phyloP scores from a whole-genome alignment of 2,113 vertebrate genomes.

The Brachypodius melanocephalos region DNA sequence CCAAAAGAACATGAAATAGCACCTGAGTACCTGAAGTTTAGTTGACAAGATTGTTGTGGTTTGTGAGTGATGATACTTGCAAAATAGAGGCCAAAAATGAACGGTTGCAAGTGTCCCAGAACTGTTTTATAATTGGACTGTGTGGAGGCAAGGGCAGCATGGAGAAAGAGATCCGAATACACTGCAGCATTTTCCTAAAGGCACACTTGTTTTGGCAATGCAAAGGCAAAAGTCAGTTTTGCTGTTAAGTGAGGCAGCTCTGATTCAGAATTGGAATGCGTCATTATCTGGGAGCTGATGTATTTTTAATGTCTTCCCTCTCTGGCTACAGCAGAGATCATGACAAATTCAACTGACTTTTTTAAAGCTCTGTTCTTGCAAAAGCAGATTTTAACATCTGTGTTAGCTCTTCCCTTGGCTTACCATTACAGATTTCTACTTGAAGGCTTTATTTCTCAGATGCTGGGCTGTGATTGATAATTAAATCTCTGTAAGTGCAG shows the following conservation, averaged over 20 bases:
- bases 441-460: conserved; percentile 10
- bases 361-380: not conserved
- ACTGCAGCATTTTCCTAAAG: not conserved
- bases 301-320: not conserved
- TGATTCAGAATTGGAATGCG: not conserved
- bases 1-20: not conserved
- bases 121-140: not conserved
- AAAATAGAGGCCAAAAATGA: not conserved
- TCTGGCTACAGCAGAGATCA: not conserved
- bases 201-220: not conserved
- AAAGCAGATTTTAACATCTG: not conserved
- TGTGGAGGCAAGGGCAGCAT: rapidly evolving
- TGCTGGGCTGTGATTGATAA: not conserved
- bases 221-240: not conserved
- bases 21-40: not conserved
- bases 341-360: not conserved
- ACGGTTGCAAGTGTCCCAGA: not conserved
- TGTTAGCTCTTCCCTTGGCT: not conserved
- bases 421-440: not conserved
- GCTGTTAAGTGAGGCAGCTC: not conserved
- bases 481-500: not conserved
- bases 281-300: not conserved
- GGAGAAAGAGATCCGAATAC: not conserved
- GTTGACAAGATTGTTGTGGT: not conserved
- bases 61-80: not conserved